Conservation (phyloP, 37 sponge, comb jelly and placozoan species). For the Bolinopsis microptera region DNA sequence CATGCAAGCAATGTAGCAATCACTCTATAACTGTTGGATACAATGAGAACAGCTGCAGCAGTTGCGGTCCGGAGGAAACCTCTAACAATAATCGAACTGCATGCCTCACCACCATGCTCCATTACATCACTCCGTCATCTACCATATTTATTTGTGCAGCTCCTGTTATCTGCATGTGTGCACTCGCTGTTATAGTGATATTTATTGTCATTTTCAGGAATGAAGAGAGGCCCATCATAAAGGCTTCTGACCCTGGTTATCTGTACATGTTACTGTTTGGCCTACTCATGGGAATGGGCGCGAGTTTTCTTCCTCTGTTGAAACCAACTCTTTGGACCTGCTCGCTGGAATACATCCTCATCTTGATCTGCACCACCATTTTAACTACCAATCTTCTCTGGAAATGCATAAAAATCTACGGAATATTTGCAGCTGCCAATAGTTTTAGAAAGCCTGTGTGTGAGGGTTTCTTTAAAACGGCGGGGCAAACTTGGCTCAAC, state of each 20-base stretch:
- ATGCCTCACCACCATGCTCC: neutral
- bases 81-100: neutral
- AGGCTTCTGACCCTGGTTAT: slow-evolving; percentile 45
- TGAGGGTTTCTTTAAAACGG: neutral
- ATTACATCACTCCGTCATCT: neutral
- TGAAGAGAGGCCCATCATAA: slow-evolving; percentile 24
- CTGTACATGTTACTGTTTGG: slow-evolving; percentile 52
- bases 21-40: neutral
- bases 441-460: neutral
- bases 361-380: neutral
- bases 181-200: neutral
- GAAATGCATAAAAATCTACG: slow-evolving; percentile 46
- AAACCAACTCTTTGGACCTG: neutral
- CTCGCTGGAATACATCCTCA: neutral
- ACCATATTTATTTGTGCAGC: neutral
- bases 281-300: neutral
- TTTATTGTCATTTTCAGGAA: neutral
- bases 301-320: slow-evolving; percentile 4
- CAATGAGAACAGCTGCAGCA: neutral
- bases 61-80: neutral
- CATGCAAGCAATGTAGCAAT: neutral
- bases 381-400: slow-evolving; percentile 1
- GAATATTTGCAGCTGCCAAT: neutral
- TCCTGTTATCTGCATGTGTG: neutral
- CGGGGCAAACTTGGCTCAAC: neutral